Base-by-base conservation (phyloP, 1,140 invertebrate genomes). In the Magallana gigas region DNA sequence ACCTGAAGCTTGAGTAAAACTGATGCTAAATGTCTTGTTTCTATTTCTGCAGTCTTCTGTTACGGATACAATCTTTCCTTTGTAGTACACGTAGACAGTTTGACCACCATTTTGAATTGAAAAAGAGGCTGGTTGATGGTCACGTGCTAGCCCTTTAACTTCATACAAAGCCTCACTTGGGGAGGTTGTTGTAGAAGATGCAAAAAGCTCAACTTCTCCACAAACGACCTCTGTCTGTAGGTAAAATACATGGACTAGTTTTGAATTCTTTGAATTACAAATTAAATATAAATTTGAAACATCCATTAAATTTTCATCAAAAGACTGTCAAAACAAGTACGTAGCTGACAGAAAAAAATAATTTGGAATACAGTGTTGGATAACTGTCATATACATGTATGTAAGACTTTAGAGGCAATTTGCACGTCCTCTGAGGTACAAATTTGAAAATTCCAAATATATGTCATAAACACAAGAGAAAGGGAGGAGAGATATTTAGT, bases 151-250 rank as follows among this genome's bases (percentile, higher is more conserved):
- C 36, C 68, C 68, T 76, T 48, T 76, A 8, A 36, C 68, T 18
- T 81, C 56, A 64, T 88, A 88, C n/a, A 88, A 83, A 16, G 89
- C 87, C 16, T 85, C 57, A 14, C 85, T 87, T 12, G 89, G 89
- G 60, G 86, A 81, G 18, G 87, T 76, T 18, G 85, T 85, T 60
- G n/a, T 57, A 84, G 80, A 82, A 7, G 89, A 88, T 1, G 81
- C 83, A 57, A 84, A 90, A 1, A 90, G 57, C 16, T 87, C 76
- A 0, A 86, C 82, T 8, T 85, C 86, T 29, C 87, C 87, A 62
- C 89, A 90, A 18, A 59, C 82, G 4, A 88, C 85, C 9, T 87
- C 71, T 9, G 62, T 82, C 62, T 83, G 60, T 57, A n/a, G 5
- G 36, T 48, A 48, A 48, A 48, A 48, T 48, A 48, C 36, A 48